Evolutionary conservation across 92 coral and sea anemone genomes (phyloP), one percentile per base, ranked within the genome.

Genomic region (Palythoa caribaeorum): DNA sequence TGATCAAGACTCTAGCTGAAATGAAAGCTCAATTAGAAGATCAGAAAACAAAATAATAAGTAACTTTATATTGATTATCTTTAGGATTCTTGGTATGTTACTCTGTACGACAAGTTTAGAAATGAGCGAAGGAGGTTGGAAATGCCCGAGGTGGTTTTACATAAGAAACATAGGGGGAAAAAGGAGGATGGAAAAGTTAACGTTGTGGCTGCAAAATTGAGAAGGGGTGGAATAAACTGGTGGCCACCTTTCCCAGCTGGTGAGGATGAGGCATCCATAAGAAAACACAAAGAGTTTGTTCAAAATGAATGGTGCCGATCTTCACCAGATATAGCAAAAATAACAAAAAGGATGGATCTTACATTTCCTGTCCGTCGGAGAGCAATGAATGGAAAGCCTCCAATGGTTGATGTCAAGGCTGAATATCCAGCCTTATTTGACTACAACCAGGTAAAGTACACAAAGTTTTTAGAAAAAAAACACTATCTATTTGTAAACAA

Each of bases 161-260:
- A 87, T n/a, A 94, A 91, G 55, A 80, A 80, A 38, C 77, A 73
- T 15, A 71, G 57, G 69, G 57, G 76, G 28, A 47, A n/a, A 3
- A 62, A 87, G 28, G 84, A 19, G 12, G 73, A 79, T 3, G 39
- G 83, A 9, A 39, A 71, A 71, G 80, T 51, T 83, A 38, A 69
- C 55, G 78, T 51, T 83, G 88, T 91, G 44, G 39, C 80, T 3
- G 55, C 59, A 38, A 87, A 94, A 71, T 50, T 91, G 77, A 81
- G 92, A 20, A 70, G 92, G 51, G 94, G 96, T 0, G 94, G 77
- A 9, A 88, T 93, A 4, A 91, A 89, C 77, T 87, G 94, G 92
- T 90, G 89, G 90, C 96, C 96, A 53, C 90, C 87, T 35, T 93
- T 88, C 78, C 92, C 91, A 38, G 88, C 92, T 74, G 96, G 96